Base-by-base conservation (phyloP, 2,797 vertebrate genomes). In the Chromobotia macracanthus region DNA sequence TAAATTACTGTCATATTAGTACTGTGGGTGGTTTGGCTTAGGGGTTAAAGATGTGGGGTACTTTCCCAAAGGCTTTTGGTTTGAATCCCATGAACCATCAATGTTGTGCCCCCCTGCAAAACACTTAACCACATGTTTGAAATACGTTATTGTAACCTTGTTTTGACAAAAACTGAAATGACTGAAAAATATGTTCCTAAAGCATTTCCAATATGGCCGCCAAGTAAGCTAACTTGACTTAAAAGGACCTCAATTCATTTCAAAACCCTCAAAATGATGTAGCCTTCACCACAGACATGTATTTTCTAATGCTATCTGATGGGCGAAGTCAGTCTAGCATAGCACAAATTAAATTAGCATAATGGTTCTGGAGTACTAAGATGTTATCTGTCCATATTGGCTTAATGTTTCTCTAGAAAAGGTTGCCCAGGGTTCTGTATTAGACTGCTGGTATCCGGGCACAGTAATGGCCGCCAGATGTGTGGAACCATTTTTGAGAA, bases 381-480 rank as follows among this genome's bases (percentile, higher is more conserved):
- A 82, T 82, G 69, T 53, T 69, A 82, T 82, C 75, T 41, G 46
- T 55, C 69, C 75, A 55, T 25, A 18, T 19, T 67, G 75, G 69
- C 61, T 44, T 61, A 79, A 75, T 56, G n/a, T 73, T 78, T 44
- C 41, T 19, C 69, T 50, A 44, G 44, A 63, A 72, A 68, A 35
- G 46, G 69, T 61, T 72, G 61, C 58, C 18, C 3, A 28, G 75
- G 69, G 28, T 77, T 51, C 75, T 72, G 75, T n/a, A 61, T 60
- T 35, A 67, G 48, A 73, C 21, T 72, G 63, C 83, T 74, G 53
- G 65, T 31, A 46, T 75, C 75, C 69, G 66, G 72, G 83, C 55
- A 46, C 55, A 68, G 55, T 84, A 84, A 84, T 80, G 44, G 73
- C 56, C 78, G 51, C 56, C 83, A 84, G 83, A 84, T 84, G 83